phyloP scores from a whole-genome alignment of 2,113 vertebrate genomes.

The Phodopus roborovskii region DNA sequence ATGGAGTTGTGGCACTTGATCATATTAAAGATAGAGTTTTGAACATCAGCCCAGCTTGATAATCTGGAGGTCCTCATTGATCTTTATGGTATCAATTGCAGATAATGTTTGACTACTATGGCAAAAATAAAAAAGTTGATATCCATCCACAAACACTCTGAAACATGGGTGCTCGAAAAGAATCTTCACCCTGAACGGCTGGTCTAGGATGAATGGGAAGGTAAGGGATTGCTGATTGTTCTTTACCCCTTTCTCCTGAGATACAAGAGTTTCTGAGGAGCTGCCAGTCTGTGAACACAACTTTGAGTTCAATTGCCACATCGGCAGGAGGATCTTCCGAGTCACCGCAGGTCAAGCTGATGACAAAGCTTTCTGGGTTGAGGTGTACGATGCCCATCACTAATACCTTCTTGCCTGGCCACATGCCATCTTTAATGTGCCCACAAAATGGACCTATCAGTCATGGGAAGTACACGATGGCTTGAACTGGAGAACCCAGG shows the following conservation, averaged over 20 bases:
- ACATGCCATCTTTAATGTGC: slow-evolving; percentile 97
- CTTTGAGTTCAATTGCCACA: slow-evolving; percentile 96
- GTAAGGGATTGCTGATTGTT: slow-evolving; percentile 94
- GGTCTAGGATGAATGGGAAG: slow-evolving; percentile 98
- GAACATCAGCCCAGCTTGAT: slow-evolving; percentile 95
- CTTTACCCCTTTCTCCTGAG: slow-evolving; percentile 94
- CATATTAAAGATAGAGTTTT: slow-evolving; percentile 79
- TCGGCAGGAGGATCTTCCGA: slow-evolving; percentile 90
- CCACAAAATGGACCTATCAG: slow-evolving; percentile 97
- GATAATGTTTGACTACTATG: slow-evolving; percentile 96
- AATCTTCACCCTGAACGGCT: slow-evolving; percentile 99
- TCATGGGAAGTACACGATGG: slow-evolving; percentile 89
- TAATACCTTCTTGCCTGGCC: slow-evolving; percentile 98
- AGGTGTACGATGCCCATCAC: slow-evolving; percentile 98
- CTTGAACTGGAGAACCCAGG: slow-evolving; percentile 90
- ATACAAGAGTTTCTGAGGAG: slow-evolving; percentile 94
- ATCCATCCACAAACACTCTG: slow-evolving; percentile 98
- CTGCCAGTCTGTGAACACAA: slow-evolving; percentile 94
- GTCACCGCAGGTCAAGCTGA: slow-evolving; percentile 95
- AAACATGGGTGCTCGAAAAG: slow-evolving; percentile 98
- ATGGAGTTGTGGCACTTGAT: slow-evolving; percentile 76
- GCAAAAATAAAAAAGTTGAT: slow-evolving; percentile 99
- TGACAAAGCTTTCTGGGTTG: slow-evolving; percentile 95
- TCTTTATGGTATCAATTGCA: slow-evolving; percentile 96
- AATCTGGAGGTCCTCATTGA: slow-evolving; percentile 97